Base-by-base conservation (phyloP, 2,888 invertebrate species). In the Pterostichus madidus region DNA sequence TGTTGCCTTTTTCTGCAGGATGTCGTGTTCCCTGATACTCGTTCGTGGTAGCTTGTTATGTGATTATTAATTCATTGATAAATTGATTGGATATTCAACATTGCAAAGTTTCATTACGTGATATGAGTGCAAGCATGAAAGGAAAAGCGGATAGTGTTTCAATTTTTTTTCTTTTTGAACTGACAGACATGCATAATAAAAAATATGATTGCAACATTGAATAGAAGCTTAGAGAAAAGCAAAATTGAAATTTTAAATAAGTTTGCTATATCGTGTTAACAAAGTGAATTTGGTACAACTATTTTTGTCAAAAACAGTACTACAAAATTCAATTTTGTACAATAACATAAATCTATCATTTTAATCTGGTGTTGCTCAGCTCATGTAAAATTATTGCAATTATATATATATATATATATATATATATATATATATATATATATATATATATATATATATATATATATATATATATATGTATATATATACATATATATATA, bases 81-180 rank as follows among this genome's bases (percentile, higher is more conserved):
- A 56, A 49, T 24, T 56, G n/a, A 64, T 64, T 64, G 64, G 13
- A n/a, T 64, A 64, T 64, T 64, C 64, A 64, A 64, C 13, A 64
- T 64, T 13, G 64, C 64, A 10, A 35, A 39, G 32, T 32, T 32
- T 32, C 32, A 64, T 32, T 64, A 64, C 64, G 64, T 64, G 64
- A 13, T 35, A 13, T 64, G 64, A 64, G 64, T 64, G 10, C 49
- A 64, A 64, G 32, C 31, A 32, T 61, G 10, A 61, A 61, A 61
- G 61, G 31, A 61, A 61, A 61, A 61, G 61, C 31, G 11, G 39
- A 39, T 39, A 39, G 8, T 8, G 39, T 8, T 39, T 39, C 5
- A 11, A 44, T 49, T 49, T 49, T n/a, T 46, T 49, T n/a, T 13
- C 10, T 11, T 2, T 49, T 49, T 49, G 7, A 39, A 49, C 49